Conservation (phyloP, 2,888 invertebrate species). For the Chelonus formosanus region DNA sequence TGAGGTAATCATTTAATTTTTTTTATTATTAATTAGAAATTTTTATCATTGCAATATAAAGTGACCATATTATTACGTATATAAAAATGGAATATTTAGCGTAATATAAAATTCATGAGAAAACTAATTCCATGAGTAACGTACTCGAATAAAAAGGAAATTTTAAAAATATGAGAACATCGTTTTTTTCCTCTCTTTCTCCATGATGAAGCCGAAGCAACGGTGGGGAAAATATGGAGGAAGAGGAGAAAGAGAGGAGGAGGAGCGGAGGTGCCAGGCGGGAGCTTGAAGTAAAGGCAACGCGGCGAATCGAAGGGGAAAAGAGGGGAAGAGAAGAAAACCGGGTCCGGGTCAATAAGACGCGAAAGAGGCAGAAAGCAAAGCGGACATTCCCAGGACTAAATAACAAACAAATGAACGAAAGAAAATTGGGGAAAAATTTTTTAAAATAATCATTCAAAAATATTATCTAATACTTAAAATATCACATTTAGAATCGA, state of each 20-base stretch:
- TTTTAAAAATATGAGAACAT: constrained; percentile 8
- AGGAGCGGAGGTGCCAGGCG: constrained; percentile 26
- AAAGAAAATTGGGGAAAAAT: background rate
- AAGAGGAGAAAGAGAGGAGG: constrained; percentile 35
- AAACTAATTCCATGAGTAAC: background rate
- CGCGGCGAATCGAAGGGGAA: constrained; percentile 44
- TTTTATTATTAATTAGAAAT: no score
- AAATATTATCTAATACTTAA: no score
- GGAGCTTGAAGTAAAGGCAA: constrained; percentile 43
- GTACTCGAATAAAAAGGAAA: constrained; percentile 29
- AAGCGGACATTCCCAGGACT: constrained; percentile 61
- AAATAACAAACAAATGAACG: background rate
- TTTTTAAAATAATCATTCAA: no score
- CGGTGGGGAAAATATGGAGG: constrained; percentile 11
- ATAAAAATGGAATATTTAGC: no score
- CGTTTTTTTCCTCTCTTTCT: constrained; percentile 31
- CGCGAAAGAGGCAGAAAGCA: constrained; percentile 55
- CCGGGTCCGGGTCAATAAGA: constrained; percentile 66
- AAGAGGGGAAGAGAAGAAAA: constrained; percentile 54
- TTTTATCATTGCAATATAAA: no score
- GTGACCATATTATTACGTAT: no score
- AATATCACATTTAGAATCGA: no score
- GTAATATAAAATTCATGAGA: no score
- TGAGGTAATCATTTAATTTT: no score
- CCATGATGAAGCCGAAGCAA: constrained; percentile 38